Evolutionary conservation across 2,888 invertebrate species (phyloP), one percentile per base, ranked within the genome.

Genomic region (Copidosoma aretas): DNA sequence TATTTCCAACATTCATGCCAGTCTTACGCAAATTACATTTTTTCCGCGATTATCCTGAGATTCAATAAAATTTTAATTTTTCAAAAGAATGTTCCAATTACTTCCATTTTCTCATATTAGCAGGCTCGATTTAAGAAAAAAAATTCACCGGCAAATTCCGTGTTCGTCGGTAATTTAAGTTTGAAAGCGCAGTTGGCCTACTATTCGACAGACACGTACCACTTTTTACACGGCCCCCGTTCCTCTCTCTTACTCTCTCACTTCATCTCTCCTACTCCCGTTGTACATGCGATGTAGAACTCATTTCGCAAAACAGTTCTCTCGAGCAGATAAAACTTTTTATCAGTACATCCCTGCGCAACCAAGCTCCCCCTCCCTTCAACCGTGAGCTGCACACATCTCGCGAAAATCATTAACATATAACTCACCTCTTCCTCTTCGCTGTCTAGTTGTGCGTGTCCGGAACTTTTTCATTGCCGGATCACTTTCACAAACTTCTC

Each of bases 121-220:
- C 41, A 15, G 43, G 12, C 17, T 14, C 3, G 12, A 14, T 12
- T 46, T 4, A 46, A 46, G 12, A 46, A 46, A 46, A 46, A 8
- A 46, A 17, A 46, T 14, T 14, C 17, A 12, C 15, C 3, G 43
- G 43, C 1, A 46, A 46, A 46, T 12, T 46, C 17, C 43, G 43
- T 46, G 43, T 46, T 46, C 12, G 17, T 8, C 43, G 43, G 43
- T 46, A 46, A 46, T 46, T 46, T 46, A 46, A 46, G 43, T 46
- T 46, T 46, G 43, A 46, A 46, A 46, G 8, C 32, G 32, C 43
- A 46, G 43, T 46, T 12, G 43, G 43, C 43, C 43, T 46, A 46
- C 43, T 46, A 46, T 46, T 46, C 43, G 43, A 46, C 43, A 46
- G 43, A 46, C 43, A 46, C 43, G 43, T 46, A 46, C 15, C 43